Evolutionary conservation across 2,797 vertebrate genomes (phyloP), one percentile per base, ranked within the genome.

Genomic region (Melanogrammus aeglefinus): DNA sequence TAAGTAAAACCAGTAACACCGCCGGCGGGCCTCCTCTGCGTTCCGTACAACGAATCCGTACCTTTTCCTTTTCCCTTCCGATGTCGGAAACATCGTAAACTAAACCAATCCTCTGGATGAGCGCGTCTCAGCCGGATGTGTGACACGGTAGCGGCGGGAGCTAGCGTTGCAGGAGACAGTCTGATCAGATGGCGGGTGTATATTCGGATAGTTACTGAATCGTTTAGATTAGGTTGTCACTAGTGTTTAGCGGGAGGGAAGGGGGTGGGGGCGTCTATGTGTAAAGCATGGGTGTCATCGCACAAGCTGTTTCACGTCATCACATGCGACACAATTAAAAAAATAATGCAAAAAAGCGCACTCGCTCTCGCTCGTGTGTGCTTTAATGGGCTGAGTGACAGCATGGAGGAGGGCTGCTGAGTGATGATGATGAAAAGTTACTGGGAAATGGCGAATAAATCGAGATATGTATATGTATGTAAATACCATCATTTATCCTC

Each of bases 151-250:
- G 84, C 66, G 78, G 87, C 78, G 84, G 86, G 88, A 93, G 83
- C 92, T 91, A 91, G 90, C 89, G 88, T 92, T 91, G 92, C 90
- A 89, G 78, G 81, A 91, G 91, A 93, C 92, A 92, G 92, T 91
- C 90, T 87, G 31, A 92, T 93, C 92, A 93, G 88, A 90, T 76
- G 27, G 51, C 57, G 85, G 85, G 88, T 81, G 91, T 85, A 90
- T 92, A 88, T 89, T 89, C 92, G 91, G 89, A 91, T 92, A 92
- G 91, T 93, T 93, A 92, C 92, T 93, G 92, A 93, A 84, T 93
- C 92, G 94, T 93, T 94, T 90, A 94, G 91, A 93, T 94, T 91
- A 93, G 87, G 89, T 66, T 92, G 92, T 93, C 92, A 92, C 90
- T 92, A 89, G 90, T 90, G 92, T 91, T 92, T 91, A 92, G 91